Percentiles rank a stretch among this genome's conserved stretches.
phyloP scores from a whole-genome alignment of 2,888 invertebrate genomes.

The Euzophera pinguis region DNA sequence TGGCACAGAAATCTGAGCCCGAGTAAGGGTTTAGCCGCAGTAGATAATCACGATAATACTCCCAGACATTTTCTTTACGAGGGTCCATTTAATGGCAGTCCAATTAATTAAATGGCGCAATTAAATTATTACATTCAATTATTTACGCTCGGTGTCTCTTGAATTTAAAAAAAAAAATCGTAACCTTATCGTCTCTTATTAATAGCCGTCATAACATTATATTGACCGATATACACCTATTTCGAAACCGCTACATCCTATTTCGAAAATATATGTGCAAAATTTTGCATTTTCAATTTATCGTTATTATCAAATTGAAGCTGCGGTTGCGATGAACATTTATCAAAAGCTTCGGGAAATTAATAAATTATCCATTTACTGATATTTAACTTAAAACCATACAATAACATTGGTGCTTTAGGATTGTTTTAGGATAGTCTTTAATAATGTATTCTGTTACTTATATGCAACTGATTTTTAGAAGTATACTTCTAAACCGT shows the following conservation, averaged over 20 bases:
- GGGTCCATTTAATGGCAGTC: constrained; percentile 31
- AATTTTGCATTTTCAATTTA: background rate
- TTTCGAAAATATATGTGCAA: too few relatives aligned
- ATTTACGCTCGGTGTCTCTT: constrained; percentile 23
- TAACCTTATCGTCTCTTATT: too few relatives aligned
- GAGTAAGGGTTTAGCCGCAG: constrained; percentile 27
- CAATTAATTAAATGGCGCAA: constrained; percentile 37
- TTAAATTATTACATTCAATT: constrained; percentile 33
- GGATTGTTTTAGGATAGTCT: background rate
- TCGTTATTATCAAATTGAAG: background rate
- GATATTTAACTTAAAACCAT: background rate
- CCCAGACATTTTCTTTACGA: constrained; percentile 34
- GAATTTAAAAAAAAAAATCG: background rate
- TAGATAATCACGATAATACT: constrained; percentile 35
- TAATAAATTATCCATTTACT: background rate
- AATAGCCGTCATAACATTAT: too few relatives aligned
- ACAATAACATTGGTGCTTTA: background rate
- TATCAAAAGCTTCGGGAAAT: background rate
- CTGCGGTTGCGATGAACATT: background rate
- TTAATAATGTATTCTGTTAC: too few relatives aligned
- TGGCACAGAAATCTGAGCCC: constrained; percentile 26
- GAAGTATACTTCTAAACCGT: background rate
- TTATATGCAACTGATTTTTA: too few relatives aligned
- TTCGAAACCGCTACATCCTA: too few relatives aligned
- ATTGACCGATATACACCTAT: too few relatives aligned